Evolutionary conservation across 2,888 invertebrate genomes (phyloP).

Genomic region (Acrobeloides nanus): DNA sequence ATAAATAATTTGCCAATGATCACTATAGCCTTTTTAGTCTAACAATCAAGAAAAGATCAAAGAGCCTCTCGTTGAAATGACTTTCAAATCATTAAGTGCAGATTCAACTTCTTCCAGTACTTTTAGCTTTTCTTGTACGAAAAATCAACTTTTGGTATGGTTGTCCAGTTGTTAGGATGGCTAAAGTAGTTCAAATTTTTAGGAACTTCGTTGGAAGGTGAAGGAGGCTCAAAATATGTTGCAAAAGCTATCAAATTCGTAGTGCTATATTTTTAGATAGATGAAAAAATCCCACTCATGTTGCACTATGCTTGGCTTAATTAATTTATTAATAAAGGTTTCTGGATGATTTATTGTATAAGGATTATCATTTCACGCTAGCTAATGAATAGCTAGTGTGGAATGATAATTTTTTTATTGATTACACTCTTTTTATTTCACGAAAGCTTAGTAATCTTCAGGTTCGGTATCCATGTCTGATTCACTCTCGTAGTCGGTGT

Average conservation of each 20-base stretch:
- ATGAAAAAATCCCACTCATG: slow-evolving; percentile 1
- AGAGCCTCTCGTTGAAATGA: slow-evolving; percentile 26
- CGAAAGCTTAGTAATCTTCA: no score
- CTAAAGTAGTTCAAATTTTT: slow-evolving; percentile 2
- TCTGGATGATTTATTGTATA: slow-evolving; percentile 9
- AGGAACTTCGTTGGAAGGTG: slow-evolving; percentile 32
- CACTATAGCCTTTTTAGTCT: slow-evolving; percentile 19
- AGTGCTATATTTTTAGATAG: slow-evolving; percentile 4
- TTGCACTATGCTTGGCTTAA: no score
- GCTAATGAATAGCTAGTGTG: slow-evolving; percentile 1
- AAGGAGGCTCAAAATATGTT: slow-evolving; percentile 25
- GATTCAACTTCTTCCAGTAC: slow-evolving; percentile 3
- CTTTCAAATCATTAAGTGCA: slow-evolving; percentile 17
- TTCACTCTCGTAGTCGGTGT: no score
- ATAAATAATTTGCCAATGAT: not conserved
- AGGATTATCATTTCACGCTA: not conserved
- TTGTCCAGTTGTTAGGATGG: slow-evolving; percentile 2
- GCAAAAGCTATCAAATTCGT: slow-evolving; percentile 18
- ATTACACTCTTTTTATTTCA: no score
- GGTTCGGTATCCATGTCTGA: no score
- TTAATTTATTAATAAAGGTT: slow-evolving; percentile 2
- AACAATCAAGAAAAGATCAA: slow-evolving; percentile 19
- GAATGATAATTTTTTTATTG: no score
- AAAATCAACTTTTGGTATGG: slow-evolving; percentile 17
- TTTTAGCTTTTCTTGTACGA: slow-evolving; percentile 16